phyloP scores from a whole-genome alignment of 1,140 invertebrate genomes.

The Apocrypta bakeri region DNA sequence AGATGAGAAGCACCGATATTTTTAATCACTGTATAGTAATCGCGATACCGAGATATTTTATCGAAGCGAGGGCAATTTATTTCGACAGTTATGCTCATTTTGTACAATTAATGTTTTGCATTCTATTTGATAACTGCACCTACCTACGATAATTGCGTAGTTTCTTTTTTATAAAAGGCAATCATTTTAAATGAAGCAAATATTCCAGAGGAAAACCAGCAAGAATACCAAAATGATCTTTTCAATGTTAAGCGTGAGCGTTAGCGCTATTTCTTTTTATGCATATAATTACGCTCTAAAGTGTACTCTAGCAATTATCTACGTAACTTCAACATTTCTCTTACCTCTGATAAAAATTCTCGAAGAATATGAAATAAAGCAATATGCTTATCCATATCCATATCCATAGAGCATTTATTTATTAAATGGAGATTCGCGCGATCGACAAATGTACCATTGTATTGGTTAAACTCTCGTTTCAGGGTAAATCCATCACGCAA shows the following conservation, averaged over 20 bases:
- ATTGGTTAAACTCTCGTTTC: neutral
- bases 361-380: neutral
- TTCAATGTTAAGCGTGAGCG: neutral
- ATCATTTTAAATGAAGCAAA: neutral
- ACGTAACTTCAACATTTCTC: neutral
- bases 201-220: neutral
- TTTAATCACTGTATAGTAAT: neutral
- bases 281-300: neutral
- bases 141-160: neutral
- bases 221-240: neutral
- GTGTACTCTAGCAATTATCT: neutral
- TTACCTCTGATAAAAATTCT: neutral
- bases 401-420: neutral
- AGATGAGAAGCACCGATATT: neutral
- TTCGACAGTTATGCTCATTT: neutral
- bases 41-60: neutral
- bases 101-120: conserved; percentile 8
- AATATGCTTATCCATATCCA: too few species aligned
- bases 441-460: neutral
- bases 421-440: neutral
- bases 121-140: neutral
- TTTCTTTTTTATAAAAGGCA: conserved; percentile 6
- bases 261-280: neutral
- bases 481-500: neutral
- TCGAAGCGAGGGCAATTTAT: neutral